Base-by-base conservation (phyloP, 2,797 vertebrate species). In the Babyrousa celebensis region DNA sequence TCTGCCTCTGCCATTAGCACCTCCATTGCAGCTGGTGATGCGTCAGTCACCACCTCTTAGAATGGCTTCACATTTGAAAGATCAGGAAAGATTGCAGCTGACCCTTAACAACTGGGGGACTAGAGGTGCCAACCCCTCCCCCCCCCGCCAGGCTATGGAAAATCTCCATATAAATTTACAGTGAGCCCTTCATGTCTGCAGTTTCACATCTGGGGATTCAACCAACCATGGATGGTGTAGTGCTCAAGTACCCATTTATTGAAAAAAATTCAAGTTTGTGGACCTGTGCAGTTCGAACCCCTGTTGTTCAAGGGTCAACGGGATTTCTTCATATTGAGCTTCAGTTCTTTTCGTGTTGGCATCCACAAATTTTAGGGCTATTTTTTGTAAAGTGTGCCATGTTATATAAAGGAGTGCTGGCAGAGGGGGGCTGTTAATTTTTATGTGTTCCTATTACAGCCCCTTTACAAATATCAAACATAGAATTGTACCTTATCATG, bases 391-490 rank as follows among this genome's bases (percentile, higher is more conserved):
- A 82, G 75, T 12, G 27, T 80, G 27, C 56, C 68, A 25, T 75
- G 32, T 91, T 90, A 12, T 71, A 43, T 56, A 89, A 92, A 94
- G 82, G 16, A 91, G 32, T 58, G 70, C 32, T 96, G 83, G 3
- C 36, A 65, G 36, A 71, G 40, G 77, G 48, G 54, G 60, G 6
- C 52, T 83, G 20, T 60, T 95, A 54, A 72, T 60, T 20, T 62
- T 25, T 17, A 6, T 25, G 18, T 75, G 56, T 86, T 32, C 23
- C 36, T 78, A 21, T 23, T 67, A 56, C 27, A 43, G 36, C 25
- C 60, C 21, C 20, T 95, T 95, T 80, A 54, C 14, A 91, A 93
- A 95, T 92, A 54, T 65, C 43, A 86, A 63, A 70, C 54, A 29
- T 23, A 56, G 70, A 65, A 40, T 79, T 23, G 58, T 89, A 48